phyloP scores from a whole-genome alignment of 2,888 invertebrate genomes.

The Tipula confusa region DNA sequence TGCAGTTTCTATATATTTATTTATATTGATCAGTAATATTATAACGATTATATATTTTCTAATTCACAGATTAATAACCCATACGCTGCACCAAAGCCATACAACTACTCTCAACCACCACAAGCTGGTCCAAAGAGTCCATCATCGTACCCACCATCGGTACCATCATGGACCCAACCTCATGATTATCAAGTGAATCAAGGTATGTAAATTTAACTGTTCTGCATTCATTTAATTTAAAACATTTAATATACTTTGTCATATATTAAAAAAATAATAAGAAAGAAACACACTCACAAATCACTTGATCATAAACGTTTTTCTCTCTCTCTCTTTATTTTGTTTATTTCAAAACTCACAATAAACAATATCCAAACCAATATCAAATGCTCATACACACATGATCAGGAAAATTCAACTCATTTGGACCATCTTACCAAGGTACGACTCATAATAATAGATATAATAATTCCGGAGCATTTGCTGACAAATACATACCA shows the following conservation, averaged over 20 bases:
- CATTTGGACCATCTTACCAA: conserved; percentile 34
- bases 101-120: conserved; percentile 40
- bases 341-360: background rate
- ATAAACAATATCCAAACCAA: background rate
- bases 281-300: background rate
- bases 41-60: background rate
- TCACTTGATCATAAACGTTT: conserved; percentile 4
- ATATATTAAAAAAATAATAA: background rate
- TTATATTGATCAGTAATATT: too few relatives aligned
- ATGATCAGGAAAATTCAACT: conserved; percentile 35
- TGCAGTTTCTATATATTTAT: too few relatives aligned
- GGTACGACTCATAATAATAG: conserved; percentile 32
- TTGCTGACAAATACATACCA: conserved; percentile 34
- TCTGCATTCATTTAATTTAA: background rate
- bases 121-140: conserved; percentile 38
- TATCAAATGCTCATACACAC: background rate
- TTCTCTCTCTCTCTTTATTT: background rate
- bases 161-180: conserved; percentile 35
- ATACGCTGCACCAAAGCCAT: conserved; percentile 46
- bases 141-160: conserved; percentile 45
- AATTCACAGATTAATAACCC: background rate
- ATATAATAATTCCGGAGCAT: conserved; percentile 31
- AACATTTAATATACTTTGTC: background rate
- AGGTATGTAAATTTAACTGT: conserved; percentile 43
- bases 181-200: conserved; percentile 40